Conservation (phyloP, 2,113 vertebrate species). For the Aramus guarauna region DNA sequence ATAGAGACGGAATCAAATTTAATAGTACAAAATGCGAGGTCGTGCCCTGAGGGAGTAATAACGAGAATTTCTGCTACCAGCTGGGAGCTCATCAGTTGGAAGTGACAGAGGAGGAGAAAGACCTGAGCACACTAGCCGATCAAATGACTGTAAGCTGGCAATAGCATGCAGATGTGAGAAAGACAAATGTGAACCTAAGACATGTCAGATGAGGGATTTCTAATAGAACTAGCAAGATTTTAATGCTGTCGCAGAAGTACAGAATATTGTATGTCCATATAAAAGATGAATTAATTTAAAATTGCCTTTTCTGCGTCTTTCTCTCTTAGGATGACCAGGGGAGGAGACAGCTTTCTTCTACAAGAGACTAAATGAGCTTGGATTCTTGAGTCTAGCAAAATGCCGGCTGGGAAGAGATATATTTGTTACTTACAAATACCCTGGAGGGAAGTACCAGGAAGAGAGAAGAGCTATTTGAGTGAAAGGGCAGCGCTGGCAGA, state of each 20-base stretch:
- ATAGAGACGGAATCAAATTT: constrained; percentile 63
- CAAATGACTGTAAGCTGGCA: constrained; percentile 53
- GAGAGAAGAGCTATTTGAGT: constrained; percentile 36
- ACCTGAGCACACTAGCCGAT: background rate
- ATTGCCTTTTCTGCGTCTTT: background rate
- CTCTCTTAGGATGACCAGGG: background rate
- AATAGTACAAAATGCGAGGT: constrained; percentile 56
- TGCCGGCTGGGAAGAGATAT: constrained; percentile 9
- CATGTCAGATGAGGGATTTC: constrained; percentile 31
- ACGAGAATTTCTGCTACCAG: constrained; percentile 65
- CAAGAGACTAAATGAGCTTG: constrained; percentile 18
- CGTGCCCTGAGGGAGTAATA: constrained; percentile 60
- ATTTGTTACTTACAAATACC: constrained; percentile 45
- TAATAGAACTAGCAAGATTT: constrained; percentile 37
- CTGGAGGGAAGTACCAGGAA: constrained; percentile 10
- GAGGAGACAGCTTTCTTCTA: background rate
- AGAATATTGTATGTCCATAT: background rate
- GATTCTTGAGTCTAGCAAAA: constrained; percentile 32
- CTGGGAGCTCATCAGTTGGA: constrained; percentile 65
- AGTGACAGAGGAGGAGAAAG: constrained; percentile 65
- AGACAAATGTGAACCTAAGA: constrained; percentile 37
- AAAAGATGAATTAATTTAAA: constrained; percentile 47
- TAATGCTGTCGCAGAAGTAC: background rate
- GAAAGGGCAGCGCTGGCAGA: constrained; percentile 38
- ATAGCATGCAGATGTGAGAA: constrained; percentile 50